Conservation (phyloP, 2,888 invertebrate species). For the Nemotelus pantherinus region DNA sequence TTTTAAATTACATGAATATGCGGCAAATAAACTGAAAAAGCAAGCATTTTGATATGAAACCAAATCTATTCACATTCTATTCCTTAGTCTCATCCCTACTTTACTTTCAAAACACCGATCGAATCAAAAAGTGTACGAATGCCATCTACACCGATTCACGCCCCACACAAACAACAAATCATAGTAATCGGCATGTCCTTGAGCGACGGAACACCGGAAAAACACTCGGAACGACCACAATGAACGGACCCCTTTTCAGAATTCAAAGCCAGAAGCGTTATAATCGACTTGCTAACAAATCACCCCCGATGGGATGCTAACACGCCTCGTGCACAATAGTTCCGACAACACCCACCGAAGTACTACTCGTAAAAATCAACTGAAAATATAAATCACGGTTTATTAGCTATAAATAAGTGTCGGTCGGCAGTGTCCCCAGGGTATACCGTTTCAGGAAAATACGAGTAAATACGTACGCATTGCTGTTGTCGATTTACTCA, state of each 20-base stretch:
- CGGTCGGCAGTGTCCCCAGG: conserved; percentile 25
- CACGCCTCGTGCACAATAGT: conserved; percentile 12
- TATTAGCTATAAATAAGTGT: conserved; percentile 49
- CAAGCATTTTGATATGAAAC: no score
- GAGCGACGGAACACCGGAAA: not conserved
- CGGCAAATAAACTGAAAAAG: no score
- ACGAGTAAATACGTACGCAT: no score
- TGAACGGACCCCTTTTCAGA: conserved; percentile 26
- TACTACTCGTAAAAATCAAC: conserved; percentile 40
- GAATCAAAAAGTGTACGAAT: no score
- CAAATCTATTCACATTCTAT: no score
- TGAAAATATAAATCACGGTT: conserved; percentile 47
- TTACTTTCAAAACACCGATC: no score
- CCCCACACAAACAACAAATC: no score
- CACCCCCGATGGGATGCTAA: conserved; percentile 38
- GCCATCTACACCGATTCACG: no score
- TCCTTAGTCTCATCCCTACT: no score
- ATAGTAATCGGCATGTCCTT: not conserved
- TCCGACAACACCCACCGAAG: conserved; percentile 29
- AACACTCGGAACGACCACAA: not conserved
- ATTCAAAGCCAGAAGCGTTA: conserved; percentile 32
- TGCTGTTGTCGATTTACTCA: no score
- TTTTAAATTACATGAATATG: no score
- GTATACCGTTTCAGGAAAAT: not conserved
- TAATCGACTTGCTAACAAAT: conserved; percentile 44